Percentiles rank a stretch among this genome's conserved stretches.
Conservation (phyloP, 2,888 invertebrate genomes). For the Neria commutata region DNA sequence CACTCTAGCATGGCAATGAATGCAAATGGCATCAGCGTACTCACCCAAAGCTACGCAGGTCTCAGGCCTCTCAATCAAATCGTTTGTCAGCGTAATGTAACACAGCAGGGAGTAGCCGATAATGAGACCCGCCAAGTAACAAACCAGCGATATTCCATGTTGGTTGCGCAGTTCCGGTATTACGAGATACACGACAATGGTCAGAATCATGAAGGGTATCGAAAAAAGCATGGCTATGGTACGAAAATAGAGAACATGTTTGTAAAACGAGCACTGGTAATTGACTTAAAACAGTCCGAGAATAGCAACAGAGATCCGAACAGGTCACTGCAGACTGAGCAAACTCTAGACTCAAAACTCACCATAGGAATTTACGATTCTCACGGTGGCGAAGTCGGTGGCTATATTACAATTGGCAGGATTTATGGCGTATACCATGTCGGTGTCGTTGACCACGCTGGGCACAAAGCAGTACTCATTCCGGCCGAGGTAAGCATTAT, state of each 20-base stretch:
- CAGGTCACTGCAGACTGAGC: too few species aligned
- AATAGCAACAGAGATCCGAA: too few species aligned
- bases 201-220: constrained; percentile 74
- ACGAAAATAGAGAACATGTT: not conserved
- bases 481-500: constrained; percentile 38
- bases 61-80: constrained; percentile 27
- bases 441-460: constrained; percentile 38
- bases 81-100: constrained; percentile 34
- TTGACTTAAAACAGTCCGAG: not conserved
- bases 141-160: constrained; percentile 79
- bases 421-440: constrained; percentile 42
- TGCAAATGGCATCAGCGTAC: too few species aligned
- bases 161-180: constrained; percentile 76
- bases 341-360: too few species aligned
- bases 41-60: constrained; percentile 47
- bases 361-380: constrained; percentile 54
- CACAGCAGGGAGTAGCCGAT: constrained; percentile 69
- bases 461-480: constrained; percentile 52
- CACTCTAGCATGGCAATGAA: too few species aligned
- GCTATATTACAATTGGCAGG: constrained; percentile 51
- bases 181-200: constrained; percentile 74
- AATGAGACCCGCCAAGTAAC: constrained; percentile 72
- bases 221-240: constrained; percentile 73
- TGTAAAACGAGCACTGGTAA: not conserved
- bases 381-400: constrained; percentile 40